Conservation (phyloP, 2,797 vertebrate species). For the Rhinella marina region DNA sequence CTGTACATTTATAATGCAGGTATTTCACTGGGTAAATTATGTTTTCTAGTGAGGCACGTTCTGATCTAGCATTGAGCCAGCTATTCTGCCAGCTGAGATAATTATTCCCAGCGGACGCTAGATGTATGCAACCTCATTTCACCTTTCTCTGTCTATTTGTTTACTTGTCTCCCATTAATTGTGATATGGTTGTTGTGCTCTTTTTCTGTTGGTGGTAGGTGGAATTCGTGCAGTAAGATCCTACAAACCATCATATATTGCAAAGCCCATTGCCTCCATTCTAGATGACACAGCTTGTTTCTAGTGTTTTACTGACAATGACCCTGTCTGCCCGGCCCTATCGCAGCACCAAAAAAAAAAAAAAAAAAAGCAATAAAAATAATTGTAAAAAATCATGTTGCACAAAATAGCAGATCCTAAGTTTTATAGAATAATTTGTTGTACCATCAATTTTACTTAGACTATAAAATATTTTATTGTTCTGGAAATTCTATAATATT, state of each 20-base stretch:
- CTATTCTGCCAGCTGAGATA: constrained; percentile 45
- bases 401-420: not conserved
- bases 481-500: constrained; percentile 8
- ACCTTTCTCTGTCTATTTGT: constrained; percentile 60
- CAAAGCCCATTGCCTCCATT: constrained; percentile 1
- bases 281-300: constrained; percentile 25
- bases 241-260: not conserved
- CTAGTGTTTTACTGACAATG: constrained; percentile 6
- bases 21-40: constrained; percentile 23
- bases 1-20: constrained; percentile 28
- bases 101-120: constrained; percentile 58
- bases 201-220: constrained; percentile 4
- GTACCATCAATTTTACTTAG: constrained; percentile 38
- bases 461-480: constrained; percentile 31
- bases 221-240: constrained; percentile 27
- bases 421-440: constrained; percentile 29
- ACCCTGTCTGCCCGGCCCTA: not conserved
- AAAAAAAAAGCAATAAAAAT: constrained; percentile 43
- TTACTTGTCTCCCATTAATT: constrained; percentile 50
- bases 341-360: constrained; percentile 21
- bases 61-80: constrained; percentile 31
- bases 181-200: constrained; percentile 30
- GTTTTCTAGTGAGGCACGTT: constrained; percentile 46
- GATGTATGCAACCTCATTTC: constrained; percentile 58
- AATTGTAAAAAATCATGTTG: constrained; percentile 38